Percentiles rank a stretch among this genome's conserved stretches.
Conservation (phyloP, 2,113 vertebrate genomes). For the Macaca fascicularis region DNA sequence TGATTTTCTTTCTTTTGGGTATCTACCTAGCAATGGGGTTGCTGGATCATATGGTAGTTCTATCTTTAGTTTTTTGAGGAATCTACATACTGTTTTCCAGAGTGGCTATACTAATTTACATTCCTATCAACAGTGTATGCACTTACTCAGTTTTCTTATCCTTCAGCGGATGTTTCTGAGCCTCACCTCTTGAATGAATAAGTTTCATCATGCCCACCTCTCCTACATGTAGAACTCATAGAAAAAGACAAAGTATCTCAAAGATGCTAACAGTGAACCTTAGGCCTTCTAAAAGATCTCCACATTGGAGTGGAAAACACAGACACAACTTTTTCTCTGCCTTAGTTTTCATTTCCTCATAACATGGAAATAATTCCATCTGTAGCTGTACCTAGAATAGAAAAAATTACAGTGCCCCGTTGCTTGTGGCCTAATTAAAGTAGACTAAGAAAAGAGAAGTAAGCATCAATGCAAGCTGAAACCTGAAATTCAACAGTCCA, state of each 20-base stretch:
- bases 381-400: not conserved
- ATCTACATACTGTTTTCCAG: not conserved
- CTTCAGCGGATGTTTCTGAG: not conserved
- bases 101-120: not conserved
- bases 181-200: not conserved
- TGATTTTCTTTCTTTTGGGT: not conserved
- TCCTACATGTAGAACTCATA: not conserved
- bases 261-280: not conserved
- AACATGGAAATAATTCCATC: not conserved
- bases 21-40: not conserved
- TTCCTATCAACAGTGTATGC: not conserved
- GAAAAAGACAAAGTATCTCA: not conserved
- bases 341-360: not conserved
- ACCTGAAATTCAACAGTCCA: not conserved
- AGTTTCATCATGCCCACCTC: not conserved
- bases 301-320: not conserved
- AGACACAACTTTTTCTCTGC: not conserved
- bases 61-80: not conserved
- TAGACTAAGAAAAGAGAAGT: conserved; percentile 22
- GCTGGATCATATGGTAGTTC: not conserved
- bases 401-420: not conserved
- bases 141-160: not conserved
- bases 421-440: not conserved
- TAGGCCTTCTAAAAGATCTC: not conserved
- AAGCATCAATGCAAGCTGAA: not conserved